Conservation (phyloP, 2,888 invertebrate species). For the Odontocerum albicorne region DNA sequence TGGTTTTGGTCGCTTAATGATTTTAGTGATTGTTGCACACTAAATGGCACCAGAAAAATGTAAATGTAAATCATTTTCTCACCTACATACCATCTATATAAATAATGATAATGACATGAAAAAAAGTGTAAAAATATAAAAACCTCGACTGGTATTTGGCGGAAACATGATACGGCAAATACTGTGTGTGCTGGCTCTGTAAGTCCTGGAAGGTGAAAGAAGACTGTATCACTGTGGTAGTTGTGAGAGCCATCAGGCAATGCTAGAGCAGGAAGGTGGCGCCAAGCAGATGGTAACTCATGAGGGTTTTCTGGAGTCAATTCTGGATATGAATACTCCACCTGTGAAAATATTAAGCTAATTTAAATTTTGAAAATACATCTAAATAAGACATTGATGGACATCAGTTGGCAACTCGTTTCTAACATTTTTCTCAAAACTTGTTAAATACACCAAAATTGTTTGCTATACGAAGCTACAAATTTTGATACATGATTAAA, state of each 20-base stretch:
- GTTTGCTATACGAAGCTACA: too few species aligned
- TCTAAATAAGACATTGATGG: too few species aligned
- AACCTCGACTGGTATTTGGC: conserved; percentile 95
- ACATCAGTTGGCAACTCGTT: too few species aligned
- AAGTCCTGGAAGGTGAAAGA: conserved; percentile 91
- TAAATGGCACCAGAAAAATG: too few species aligned
- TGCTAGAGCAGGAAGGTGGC: conserved; percentile 93
- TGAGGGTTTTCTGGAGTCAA: conserved; percentile 73
- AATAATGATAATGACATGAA: not conserved
- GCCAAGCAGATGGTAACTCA: conserved; percentile 91
- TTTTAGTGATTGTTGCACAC: too few species aligned
- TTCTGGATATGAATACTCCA: conserved; percentile 92
- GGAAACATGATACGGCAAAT: conserved; percentile 96
- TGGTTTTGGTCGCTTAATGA: too few species aligned
- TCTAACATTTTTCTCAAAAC: too few species aligned
- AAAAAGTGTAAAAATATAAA: conserved; percentile 4
- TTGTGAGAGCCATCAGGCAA: conserved; percentile 98
- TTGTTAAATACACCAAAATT: too few species aligned
- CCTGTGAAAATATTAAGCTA: conserved; percentile 57
- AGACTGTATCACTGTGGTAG: conserved; percentile 92
- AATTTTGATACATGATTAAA: too few species aligned
- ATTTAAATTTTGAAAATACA: too few species aligned
- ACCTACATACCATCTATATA: not conserved
- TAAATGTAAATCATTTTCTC: too few species aligned
- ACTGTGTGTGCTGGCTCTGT: conserved; percentile 82